These are phyloP conservation scores for Caerostris extrusa DNA, from an alignment of 1,140 invertebrate genomes.

Conservation along the genomic window DNA sequence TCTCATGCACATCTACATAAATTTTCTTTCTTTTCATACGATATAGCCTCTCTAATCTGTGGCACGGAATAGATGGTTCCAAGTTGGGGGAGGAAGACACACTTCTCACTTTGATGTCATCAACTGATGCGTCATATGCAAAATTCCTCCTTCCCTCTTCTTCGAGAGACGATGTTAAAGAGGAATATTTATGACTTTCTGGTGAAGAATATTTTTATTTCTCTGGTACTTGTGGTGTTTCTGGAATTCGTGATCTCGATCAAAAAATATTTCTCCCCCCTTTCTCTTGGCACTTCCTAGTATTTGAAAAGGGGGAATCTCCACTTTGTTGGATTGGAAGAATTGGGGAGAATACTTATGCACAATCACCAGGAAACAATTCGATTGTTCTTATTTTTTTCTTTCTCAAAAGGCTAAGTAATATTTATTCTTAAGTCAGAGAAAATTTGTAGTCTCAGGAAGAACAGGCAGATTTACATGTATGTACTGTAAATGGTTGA, in stretches of 20 bases:
- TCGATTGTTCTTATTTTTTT: constrained; percentile 6
- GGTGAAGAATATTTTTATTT: constrained; percentile 61
- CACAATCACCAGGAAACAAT: constrained; percentile 34
- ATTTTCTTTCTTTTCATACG: constrained; percentile 43
- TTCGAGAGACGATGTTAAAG: constrained; percentile 57
- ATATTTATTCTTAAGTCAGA: neutral
- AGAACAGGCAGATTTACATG: neutral
- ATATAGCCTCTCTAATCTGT: constrained; percentile 51
- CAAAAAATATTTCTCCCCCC: constrained; percentile 26
- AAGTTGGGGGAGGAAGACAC: neutral
- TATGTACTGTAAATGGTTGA: neutral
- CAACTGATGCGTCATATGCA: constrained; percentile 75
- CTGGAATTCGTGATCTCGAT: constrained; percentile 62
- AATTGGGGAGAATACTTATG: neutral
- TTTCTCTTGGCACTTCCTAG: neutral
- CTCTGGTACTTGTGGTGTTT: constrained; percentile 51
- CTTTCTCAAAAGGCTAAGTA: neutral
- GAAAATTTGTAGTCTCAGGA: neutral
- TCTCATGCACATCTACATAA: constrained; percentile 63
- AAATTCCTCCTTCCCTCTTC: constrained; percentile 55
- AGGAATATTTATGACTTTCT: constrained; percentile 76
- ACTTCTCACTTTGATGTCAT: constrained; percentile 71
- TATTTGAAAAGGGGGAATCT: constrained; percentile 10
- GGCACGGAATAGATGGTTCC: constrained; percentile 14
- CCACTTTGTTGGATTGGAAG: constrained; percentile 25